Conservation (phyloP, 2,113 vertebrate species). For the Lates calcarifer region DNA sequence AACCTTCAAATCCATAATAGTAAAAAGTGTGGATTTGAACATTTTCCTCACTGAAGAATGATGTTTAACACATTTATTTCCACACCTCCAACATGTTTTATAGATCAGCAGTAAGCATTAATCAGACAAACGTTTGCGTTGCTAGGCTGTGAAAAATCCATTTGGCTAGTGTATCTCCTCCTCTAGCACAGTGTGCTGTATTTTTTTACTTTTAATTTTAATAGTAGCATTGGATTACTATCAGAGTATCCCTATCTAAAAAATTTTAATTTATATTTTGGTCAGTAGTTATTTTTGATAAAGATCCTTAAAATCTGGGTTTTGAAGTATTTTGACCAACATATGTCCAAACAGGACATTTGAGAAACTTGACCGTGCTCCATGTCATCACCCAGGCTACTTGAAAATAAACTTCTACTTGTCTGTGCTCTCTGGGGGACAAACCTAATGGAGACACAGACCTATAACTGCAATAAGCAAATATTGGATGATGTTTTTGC, state of each 20-base stretch:
- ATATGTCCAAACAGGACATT: no score
- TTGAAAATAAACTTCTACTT: no score
- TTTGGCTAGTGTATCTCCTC: neutral
- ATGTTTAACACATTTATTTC: conserved; percentile 8
- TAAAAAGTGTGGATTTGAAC: neutral
- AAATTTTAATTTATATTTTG: no score
- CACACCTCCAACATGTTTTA: neutral
- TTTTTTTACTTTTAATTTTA: neutral
- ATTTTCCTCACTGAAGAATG: neutral
- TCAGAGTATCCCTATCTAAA: no score
- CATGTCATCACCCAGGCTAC: no score
- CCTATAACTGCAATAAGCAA: no score
- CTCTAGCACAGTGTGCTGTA: neutral
- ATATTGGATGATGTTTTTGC: no score
- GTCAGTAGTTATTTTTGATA: neutral
- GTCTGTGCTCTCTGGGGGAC: no score
- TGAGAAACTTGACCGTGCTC: no score
- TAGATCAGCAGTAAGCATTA: neutral
- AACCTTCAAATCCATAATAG: conserved; percentile 10
- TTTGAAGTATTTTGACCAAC: no score
- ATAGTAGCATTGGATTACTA: neutral
- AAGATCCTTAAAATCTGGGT: no score
- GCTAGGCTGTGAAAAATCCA: neutral
- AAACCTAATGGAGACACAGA: no score
- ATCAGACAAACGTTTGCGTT: neutral